Percentiles rank a stretch among this genome's conserved stretches.
phyloP scores from a whole-genome alignment of 37 sponge, comb jelly and placozoan species.

The Petrosia ficiformis region DNA sequence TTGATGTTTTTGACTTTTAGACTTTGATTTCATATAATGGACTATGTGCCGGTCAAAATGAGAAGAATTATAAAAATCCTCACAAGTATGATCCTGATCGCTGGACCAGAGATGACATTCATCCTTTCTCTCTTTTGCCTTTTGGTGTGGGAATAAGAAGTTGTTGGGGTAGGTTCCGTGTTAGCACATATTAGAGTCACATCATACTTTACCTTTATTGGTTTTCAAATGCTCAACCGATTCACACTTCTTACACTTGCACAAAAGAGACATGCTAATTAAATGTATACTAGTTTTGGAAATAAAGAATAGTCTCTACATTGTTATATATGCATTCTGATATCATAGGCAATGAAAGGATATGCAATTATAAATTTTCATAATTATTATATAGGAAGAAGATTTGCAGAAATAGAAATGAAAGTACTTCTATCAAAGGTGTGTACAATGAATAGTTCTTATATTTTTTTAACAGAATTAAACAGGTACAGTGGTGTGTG shows the following conservation, averaged over 20 bases:
- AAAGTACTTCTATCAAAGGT: background rate
- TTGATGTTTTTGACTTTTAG: background rate
- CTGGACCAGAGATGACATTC: slow-evolving; percentile 14
- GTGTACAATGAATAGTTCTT: background rate
- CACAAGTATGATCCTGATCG: slow-evolving; percentile 28
- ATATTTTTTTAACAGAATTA: background rate
- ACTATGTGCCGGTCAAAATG: background rate
- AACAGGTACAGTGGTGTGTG: background rate
- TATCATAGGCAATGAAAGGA: too few relatives aligned
- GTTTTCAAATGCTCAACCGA: too few relatives aligned
- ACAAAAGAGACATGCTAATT: too few relatives aligned
- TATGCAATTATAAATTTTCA: background rate
- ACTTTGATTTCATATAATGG: background rate
- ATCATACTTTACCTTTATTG: too few relatives aligned
- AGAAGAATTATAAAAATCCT: slow-evolving; percentile 9
- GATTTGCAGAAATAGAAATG: slow-evolving; percentile 11
- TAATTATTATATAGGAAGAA: background rate
- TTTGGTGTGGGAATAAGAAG: slow-evolving; percentile 35
- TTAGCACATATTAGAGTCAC: too few relatives aligned
- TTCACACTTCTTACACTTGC: too few relatives aligned
- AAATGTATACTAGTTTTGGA: too few relatives aligned
- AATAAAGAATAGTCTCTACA: too few relatives aligned
- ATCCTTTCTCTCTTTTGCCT: slow-evolving; percentile 26
- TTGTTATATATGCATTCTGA: too few relatives aligned
- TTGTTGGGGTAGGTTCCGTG: slow-evolving; percentile 22